phyloP scores from a whole-genome alignment of 2,888 invertebrate species.

The Ophion obscuratus region DNA sequence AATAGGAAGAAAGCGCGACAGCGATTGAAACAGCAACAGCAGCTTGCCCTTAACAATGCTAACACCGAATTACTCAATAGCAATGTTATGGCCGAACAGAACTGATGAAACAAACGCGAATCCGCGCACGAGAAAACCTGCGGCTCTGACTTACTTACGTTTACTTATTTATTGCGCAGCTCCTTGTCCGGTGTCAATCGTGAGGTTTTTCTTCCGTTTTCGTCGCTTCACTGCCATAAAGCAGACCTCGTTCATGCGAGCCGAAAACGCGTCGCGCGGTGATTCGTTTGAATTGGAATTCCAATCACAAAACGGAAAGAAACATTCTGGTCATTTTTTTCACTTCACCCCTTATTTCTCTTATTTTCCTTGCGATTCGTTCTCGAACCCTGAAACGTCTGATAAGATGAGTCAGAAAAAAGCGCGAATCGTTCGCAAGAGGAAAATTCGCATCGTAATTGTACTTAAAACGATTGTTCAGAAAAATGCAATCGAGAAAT shows the following conservation, averaged over 20 bases:
- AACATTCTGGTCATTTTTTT: not conserved
- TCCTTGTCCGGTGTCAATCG: not conserved
- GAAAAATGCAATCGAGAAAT: not conserved
- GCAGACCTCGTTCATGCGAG: not conserved
- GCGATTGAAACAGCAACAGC: constrained; percentile 76
- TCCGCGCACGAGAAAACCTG: constrained; percentile 8
- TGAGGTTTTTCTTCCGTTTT: not conserved
- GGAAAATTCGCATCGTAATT: not conserved
- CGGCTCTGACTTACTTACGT: not conserved
- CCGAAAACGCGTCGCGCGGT: not conserved
- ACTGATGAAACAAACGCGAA: constrained; percentile 58
- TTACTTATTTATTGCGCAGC: not conserved
- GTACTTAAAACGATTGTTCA: not conserved
- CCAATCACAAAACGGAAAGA: not conserved
- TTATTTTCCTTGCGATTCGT: not conserved
- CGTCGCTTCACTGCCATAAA: not conserved
- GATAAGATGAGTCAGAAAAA: not conserved
- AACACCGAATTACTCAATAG: constrained; percentile 79
- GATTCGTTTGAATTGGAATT: not conserved
- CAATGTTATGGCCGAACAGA: constrained; percentile 69
- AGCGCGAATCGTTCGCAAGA: not conserved
- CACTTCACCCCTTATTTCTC: not conserved
- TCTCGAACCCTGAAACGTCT: not conserved
- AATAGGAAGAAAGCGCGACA: constrained; percentile 74
- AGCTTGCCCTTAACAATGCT: constrained; percentile 75